Evolutionary conservation across 2,888 invertebrate genomes (phyloP).

Genomic region (Hesperia comma): DNA sequence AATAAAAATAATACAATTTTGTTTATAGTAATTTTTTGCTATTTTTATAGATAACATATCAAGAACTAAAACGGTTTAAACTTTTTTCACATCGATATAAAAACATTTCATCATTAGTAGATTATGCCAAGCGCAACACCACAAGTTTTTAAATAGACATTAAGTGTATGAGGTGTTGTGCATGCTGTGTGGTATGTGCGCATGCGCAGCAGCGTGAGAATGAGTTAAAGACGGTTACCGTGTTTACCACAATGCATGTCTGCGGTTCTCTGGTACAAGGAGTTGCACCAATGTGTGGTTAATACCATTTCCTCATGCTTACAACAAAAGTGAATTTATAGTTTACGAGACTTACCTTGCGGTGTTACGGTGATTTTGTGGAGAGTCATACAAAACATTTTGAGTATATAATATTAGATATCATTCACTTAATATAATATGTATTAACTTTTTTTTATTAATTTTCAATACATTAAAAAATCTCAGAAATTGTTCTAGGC

Average conservation of each 20-base stretch:
- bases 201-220: conserved; percentile 15
- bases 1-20: no score
- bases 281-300: conserved; percentile 5
- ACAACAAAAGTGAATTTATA: neutral
- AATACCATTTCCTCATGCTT: neutral
- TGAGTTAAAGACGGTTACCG: conserved; percentile 22
- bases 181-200: neutral
- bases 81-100: no score
- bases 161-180: neutral
- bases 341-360: neutral
- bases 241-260: conserved; percentile 21
- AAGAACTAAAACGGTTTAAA: no score
- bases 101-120: conserved; percentile 13
- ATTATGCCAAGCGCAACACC: conserved; percentile 4
- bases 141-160: conserved; percentile 17
- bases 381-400: no score
- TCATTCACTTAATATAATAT: no score
- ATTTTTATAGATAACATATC: no score
- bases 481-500: no score
- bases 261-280: conserved; percentile 15
- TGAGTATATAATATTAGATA: no score
- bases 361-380: no score
- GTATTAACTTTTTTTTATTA: no score
- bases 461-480: no score
- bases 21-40: no score